Percentiles rank a stretch among this genome's conserved stretches.
Evolutionary conservation across 2,113 vertebrate species (phyloP).

Genomic region (Genyomyrus donnyi): DNA sequence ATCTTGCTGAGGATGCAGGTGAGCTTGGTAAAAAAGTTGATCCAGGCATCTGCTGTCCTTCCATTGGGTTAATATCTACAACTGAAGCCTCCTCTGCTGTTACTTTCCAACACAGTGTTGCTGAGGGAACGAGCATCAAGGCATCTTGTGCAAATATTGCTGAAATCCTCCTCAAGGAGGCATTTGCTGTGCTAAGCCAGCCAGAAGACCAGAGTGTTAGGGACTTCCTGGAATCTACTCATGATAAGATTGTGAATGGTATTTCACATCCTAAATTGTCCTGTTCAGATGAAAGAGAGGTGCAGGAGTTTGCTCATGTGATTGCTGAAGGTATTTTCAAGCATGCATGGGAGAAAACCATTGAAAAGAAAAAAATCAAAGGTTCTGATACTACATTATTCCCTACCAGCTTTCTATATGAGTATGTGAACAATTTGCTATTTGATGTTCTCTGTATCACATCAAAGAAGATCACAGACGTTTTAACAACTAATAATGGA

Average conservation of each 20-base stretch:
- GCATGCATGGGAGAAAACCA: constrained; percentile 75
- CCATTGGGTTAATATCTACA: constrained; percentile 62
- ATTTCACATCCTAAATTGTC: constrained; percentile 62
- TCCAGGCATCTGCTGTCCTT: constrained; percentile 53
- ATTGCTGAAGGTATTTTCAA: constrained; percentile 78
- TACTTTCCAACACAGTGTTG: constrained; percentile 62
- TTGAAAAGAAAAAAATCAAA: constrained; percentile 58
- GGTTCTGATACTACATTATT: constrained; percentile 45
- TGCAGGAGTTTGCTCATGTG: constrained; percentile 75
- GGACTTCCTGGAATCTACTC: constrained; percentile 74
- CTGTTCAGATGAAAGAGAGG: constrained; percentile 54
- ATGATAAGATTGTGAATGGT: constrained; percentile 69
- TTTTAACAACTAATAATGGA: constrained; percentile 54
- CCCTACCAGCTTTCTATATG: constrained; percentile 58
- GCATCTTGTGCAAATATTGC: constrained; percentile 72
- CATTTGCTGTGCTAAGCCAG: constrained; percentile 66
- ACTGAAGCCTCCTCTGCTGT: constrained; percentile 66
- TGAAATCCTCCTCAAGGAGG: constrained; percentile 74
- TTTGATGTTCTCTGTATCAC: constrained; percentile 77
- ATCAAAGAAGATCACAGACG: constrained; percentile 73
- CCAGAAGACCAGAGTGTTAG: constrained; percentile 65
- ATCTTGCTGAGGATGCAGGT: constrained; percentile 59
- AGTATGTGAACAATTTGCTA: constrained; percentile 72
- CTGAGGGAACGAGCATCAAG: constrained; percentile 64
- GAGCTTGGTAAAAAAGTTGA: constrained; percentile 28